Percentiles rank a stretch among this genome's conserved stretches.
Evolutionary conservation across 2,797 vertebrate genomes (phyloP).

Genomic region (Myotis pilosus): DNA sequence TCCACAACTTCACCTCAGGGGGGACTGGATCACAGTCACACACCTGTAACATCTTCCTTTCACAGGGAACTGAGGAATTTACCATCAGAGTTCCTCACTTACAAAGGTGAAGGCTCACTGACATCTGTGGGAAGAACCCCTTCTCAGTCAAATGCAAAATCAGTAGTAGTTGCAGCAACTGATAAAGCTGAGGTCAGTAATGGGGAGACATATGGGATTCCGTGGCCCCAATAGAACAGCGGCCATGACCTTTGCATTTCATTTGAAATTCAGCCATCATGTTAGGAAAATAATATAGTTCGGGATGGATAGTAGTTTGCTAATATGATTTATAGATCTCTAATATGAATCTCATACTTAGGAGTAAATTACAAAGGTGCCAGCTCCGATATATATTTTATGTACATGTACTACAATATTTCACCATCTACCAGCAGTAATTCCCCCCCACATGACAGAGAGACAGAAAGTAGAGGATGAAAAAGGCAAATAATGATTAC

Average conservation of each 20-base stretch:
- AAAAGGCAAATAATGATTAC: not conserved
- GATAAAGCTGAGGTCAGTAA: slow-evolving; percentile 67
- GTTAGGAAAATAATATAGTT: slow-evolving; percentile 73
- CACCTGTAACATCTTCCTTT: not conserved
- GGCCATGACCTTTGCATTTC: slow-evolving; percentile 76
- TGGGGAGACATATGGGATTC: slow-evolving; percentile 69
- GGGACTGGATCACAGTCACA: not conserved
- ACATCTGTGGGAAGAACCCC: not conserved
- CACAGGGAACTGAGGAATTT: not conserved
- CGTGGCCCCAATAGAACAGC: slow-evolving; percentile 57
- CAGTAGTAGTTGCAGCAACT: not conserved
- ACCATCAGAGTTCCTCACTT: not conserved
- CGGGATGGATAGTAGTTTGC: slow-evolving; percentile 55
- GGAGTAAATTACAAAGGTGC: slow-evolving; percentile 70
- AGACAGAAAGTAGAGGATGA: not conserved
- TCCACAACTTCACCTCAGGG: not conserved
- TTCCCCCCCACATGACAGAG: not conserved
- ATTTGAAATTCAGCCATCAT: slow-evolving; percentile 70
- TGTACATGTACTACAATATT: slow-evolving; percentile 51
- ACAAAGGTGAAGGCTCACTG: not conserved
- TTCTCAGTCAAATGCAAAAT: slow-evolving; percentile 22
- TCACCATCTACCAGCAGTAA: slow-evolving; percentile 52
- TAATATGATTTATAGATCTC: slow-evolving; percentile 72
- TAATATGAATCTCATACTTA: slow-evolving; percentile 70
- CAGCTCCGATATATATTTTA: slow-evolving; percentile 68